A percentile compares a stretch with the other conserved stretches of the same genome.
These are phyloP conservation scores for Excalfactoria chinensis DNA, from an alignment of 2,113 vertebrate genomes.

Conservation along the genomic window DNA sequence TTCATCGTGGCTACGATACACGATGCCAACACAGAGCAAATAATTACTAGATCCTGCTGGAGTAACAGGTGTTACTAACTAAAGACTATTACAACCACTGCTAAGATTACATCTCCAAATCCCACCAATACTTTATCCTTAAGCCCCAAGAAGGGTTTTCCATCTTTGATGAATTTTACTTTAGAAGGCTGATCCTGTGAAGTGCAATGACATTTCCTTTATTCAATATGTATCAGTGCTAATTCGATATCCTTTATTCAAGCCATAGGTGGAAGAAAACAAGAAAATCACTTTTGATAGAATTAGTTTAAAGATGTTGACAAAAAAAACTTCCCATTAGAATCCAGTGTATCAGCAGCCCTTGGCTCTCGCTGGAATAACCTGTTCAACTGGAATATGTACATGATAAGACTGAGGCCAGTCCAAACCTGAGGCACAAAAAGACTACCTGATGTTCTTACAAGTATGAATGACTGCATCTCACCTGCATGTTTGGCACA, in stretches of 20 bases:
- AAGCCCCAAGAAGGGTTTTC: not conserved
- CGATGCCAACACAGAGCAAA: not conserved
- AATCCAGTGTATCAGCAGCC: not conserved
- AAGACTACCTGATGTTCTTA: not conserved
- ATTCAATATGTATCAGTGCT: not conserved
- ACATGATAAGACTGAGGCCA: not conserved
- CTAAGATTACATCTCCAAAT: not conserved
- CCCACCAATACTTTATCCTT: not conserved
- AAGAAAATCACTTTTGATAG: not conserved
- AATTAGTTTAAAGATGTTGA: not conserved
- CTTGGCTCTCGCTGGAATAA: slow-evolving; percentile 12
- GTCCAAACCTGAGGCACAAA: slow-evolving; percentile 1
- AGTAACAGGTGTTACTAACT: not conserved
- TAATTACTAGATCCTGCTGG: not conserved
- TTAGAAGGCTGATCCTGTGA: not conserved
- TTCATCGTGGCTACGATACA: not conserved
- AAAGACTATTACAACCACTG: not conserved
- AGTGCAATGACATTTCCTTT: not conserved
- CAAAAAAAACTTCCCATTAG: not conserved
- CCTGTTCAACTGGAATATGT: slow-evolving; percentile 38
- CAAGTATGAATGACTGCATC: not conserved
- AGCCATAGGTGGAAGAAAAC: not conserved
- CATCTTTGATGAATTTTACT: not conserved
- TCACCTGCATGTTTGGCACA: not conserved
- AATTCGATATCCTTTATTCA: not conserved